These are phyloP conservation scores for Felis chaus DNA, from an alignment of 2,113 vertebrate species.

Conservation along the genomic window DNA sequence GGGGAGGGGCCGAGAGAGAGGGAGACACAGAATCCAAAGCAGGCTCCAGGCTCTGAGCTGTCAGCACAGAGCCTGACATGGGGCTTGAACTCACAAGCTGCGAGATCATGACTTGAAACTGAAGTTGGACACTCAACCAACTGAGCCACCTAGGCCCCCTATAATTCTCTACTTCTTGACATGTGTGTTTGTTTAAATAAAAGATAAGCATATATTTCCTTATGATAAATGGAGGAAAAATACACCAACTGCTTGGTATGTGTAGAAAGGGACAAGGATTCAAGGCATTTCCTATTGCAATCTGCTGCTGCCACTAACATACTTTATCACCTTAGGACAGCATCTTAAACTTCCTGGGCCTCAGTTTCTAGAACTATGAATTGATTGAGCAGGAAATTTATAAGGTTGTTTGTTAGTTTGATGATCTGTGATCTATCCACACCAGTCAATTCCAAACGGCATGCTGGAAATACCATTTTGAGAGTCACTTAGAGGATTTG, in stretches of 20 bases:
- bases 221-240: background rate
- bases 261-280: background rate
- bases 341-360: background rate
- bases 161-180: background rate
- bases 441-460: background rate
- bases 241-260: background rate
- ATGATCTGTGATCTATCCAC: background rate
- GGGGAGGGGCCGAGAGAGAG: too few species aligned
- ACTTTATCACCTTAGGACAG: background rate
- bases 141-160: too few species aligned
- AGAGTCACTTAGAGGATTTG: background rate
- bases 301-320: background rate
- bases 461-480: background rate
- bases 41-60: too few species aligned
- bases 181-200: constrained; percentile 38
- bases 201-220: constrained; percentile 30
- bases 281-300: too few species aligned
- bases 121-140: too few species aligned
- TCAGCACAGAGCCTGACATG: too few species aligned
- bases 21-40: too few species aligned
- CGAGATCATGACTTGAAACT: too few species aligned
- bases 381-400: background rate
- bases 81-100: too few species aligned
- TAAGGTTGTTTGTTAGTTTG: background rate
- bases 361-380: background rate